These are phyloP conservation scores for Coreoperca whiteheadi DNA, from an alignment of 2,113 vertebrate genomes.

Conservation along the genomic window DNA sequence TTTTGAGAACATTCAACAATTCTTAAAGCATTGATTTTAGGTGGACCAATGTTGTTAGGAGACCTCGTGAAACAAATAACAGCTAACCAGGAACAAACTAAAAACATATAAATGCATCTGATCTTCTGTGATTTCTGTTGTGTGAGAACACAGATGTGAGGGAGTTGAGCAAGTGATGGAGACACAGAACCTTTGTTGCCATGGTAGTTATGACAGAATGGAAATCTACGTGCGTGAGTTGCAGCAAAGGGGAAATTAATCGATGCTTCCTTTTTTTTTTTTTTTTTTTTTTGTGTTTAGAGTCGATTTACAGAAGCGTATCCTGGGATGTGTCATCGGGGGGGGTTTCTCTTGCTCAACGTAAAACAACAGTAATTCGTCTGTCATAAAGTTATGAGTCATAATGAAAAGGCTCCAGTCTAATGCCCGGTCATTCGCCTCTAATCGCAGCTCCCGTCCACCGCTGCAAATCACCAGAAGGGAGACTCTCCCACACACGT, in stretches of 20 bases:
- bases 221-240: slow-evolving; percentile 15
- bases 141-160: neutral
- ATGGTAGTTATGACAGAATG: slow-evolving; percentile 18
- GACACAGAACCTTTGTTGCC: slow-evolving; percentile 24
- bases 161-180: neutral
- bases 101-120: too few species aligned
- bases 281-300: too few species aligned
- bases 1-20: too few species aligned
- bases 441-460: slow-evolving; percentile 35
- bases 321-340: slow-evolving; percentile 5
- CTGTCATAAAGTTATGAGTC: slow-evolving; percentile 45
- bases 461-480: neutral
- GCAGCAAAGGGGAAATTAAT: slow-evolving; percentile 35
- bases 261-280: neutral
- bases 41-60: too few species aligned
- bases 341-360: slow-evolving; percentile 18
- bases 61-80: too few species aligned
- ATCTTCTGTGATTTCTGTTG: too few species aligned
- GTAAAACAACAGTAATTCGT: slow-evolving; percentile 7
- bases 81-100: too few species aligned
- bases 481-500: slow-evolving; percentile 19
- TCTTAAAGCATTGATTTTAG: too few species aligned
- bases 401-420: slow-evolving; percentile 40
- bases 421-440: slow-evolving; percentile 25
- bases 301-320: slow-evolving; percentile 17